Conservation (phyloP, 2,888 invertebrate genomes). For the Xiphydria camelus region DNA sequence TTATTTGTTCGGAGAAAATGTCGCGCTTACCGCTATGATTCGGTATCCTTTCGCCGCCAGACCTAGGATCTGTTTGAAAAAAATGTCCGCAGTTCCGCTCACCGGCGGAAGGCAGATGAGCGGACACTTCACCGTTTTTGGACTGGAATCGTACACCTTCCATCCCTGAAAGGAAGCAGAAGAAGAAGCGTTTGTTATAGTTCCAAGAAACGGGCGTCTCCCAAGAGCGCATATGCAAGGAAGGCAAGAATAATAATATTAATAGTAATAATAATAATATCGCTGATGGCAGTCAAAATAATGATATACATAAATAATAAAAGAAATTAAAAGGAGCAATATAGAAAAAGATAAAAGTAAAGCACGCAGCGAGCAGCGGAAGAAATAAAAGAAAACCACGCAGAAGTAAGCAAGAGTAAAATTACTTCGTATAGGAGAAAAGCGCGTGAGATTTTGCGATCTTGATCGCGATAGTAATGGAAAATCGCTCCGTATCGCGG, state of each 20-base stretch:
- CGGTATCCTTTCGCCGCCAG: constrained; percentile 79
- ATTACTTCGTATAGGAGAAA: too few relatives aligned
- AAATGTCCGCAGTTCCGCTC: constrained; percentile 86
- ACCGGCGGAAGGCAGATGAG: constrained; percentile 85
- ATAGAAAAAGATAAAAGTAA: too few relatives aligned
- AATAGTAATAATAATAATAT: constrained; percentile 5
- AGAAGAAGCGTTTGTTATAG: too few relatives aligned
- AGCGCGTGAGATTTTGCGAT: too few relatives aligned
- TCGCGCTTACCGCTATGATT: constrained; percentile 72
- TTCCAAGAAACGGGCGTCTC: too few relatives aligned
- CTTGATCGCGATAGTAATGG: too few relatives aligned
- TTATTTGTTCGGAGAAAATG: too few relatives aligned
- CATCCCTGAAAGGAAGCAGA: constrained; percentile 66
- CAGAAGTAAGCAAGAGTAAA: too few relatives aligned
- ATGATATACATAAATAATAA: constrained; percentile 1
- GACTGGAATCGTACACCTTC: constrained; percentile 87
- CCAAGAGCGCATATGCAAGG: not conserved
- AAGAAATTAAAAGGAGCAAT: constrained; percentile 6
- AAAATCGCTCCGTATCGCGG: too few relatives aligned
- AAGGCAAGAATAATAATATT: too few relatives aligned
- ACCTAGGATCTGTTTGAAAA: constrained; percentile 80
- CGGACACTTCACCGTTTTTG: constrained; percentile 77
- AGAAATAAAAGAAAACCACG: too few relatives aligned
- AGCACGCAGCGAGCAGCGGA: too few relatives aligned
- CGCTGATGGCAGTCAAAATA: not conserved